Base-by-base conservation (phyloP, 2,888 invertebrate species). In the Megastigmus dorsalis region DNA sequence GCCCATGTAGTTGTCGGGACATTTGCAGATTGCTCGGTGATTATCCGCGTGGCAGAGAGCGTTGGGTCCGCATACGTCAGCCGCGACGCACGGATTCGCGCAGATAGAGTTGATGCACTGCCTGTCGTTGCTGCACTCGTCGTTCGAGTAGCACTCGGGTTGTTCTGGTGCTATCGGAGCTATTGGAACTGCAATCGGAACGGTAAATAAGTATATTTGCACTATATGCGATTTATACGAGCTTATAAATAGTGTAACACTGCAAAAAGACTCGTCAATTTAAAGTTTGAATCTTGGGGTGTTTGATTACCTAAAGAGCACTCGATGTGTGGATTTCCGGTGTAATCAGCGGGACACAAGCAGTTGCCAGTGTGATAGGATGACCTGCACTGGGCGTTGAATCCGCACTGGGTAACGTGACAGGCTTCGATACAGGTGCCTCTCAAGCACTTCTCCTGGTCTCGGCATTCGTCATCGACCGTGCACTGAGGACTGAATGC, bases 11-110 rank as follows among this genome's bases (percentile, higher is more conserved):
- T 93, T 93, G 57, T 90, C 89, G 13, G 97, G 97, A 85, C 97
- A 97, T 77, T 92, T 92, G 85, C 97, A 97, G 43, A 93, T 89
- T 0, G 96, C 91, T 83, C 91, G 90, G 82, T 96, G 95, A 77
- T 93, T 90, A 81, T 94, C 92, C 3, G 93, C 93, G 77, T 95
- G 93, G 83, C 97, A 97, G 82, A 95, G 91, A n/a, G 96, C 94
- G 60, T 94, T 93, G 52, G 90, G 87, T 45, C 94, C 95, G 85
- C 97, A 97, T 15, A 93, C 92, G 79, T 93, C 91, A 18, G 88
- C 88, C 13, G 89, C 87, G 0, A 90, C 84, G 82, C 96, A 97
- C 3, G 96, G 96, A 88, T 95, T 95, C 0, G 93, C 89, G 82
- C 96, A 97, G 28, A 90, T 88, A 78, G 94, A 93, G 81, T 95